Base-by-base conservation (phyloP, 2,113 vertebrate genomes). In the Stomatorhinus ivindoensis region DNA sequence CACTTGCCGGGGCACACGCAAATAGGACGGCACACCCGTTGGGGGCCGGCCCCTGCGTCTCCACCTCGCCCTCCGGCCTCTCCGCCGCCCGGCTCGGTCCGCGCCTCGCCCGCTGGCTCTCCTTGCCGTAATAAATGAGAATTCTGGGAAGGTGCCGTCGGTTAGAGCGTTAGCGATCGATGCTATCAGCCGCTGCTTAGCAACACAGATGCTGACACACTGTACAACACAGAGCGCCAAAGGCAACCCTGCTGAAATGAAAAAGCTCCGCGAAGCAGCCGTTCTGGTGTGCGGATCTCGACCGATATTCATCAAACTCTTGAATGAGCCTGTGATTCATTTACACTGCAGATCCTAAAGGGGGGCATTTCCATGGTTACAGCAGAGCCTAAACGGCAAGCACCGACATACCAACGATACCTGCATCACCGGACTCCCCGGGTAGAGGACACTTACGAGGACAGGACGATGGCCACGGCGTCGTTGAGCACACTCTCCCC, bases 401-500 rank as follows among this genome's bases (percentile, higher is more conserved):
- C 4, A 0, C 5, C 35, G 3, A 76, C 73, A 76, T 76, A 13
- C 35, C 73, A 76, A 76, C 35, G 15, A 35, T 39, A 15, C 5
- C 73, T 19, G 31, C 35, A 7, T 6, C 35, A 42, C 10, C 31
- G 0, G 1, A 76, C 27, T 7, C 69, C 69, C 31, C 7, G 7
- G 44, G 65, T 3, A 6, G n/a, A 11, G 9, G 24, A 13, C 13
- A 97, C 98, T 98, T 96, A 99, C 98, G 98, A 99, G 89, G 98
- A 99, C 73, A 99, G 95, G 89, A 99, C 97, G 91, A 99, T 99
- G 94, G 98, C 98, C 93, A 99, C 97, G 0, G 98, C 98, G 92
- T 99, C 98, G 21, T 99, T 99, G 92, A 99, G 97, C 92, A 99
- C 98, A 89, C 98, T 99, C 91, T 99, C 98, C 1, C 98, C 98